phyloP scores from a whole-genome alignment of 2,113 vertebrate genomes.

The Scalopus aquaticus region DNA sequence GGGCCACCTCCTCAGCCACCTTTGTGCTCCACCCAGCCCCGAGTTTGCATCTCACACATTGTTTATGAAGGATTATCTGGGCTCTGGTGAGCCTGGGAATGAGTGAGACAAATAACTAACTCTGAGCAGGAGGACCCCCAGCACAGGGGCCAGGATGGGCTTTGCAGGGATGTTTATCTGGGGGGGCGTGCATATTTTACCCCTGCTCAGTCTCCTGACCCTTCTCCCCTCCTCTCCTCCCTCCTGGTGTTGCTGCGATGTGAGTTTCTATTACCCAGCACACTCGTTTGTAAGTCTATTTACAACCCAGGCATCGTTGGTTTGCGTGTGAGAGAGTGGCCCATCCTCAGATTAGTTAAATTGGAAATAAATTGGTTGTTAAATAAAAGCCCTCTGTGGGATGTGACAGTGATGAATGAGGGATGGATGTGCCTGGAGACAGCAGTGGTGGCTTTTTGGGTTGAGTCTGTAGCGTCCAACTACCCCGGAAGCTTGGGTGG shows the following conservation, averaged over 20 bases:
- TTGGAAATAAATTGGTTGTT: constrained; percentile 84
- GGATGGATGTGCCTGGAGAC: constrained; percentile 67
- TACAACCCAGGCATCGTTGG: constrained; percentile 48
- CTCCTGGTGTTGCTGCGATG: constrained; percentile 55
- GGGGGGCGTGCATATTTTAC: not conserved
- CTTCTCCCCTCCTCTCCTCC: not conserved
- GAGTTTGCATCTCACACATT: constrained; percentile 71
- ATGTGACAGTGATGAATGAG: constrained; percentile 80
- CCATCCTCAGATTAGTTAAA: constrained; percentile 77
- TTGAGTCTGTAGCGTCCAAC: not conserved
- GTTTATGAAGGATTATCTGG: constrained; percentile 77
- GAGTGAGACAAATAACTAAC: constrained; percentile 71
- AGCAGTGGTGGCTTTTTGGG: constrained; percentile 63
- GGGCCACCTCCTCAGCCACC: not conserved
- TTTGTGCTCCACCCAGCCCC: not conserved
- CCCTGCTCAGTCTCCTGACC: constrained; percentile 22
- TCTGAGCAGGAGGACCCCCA: constrained; percentile 21
- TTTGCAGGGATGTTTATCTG: not conserved
- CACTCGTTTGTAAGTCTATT: constrained; percentile 64
- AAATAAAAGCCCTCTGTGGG: constrained; percentile 81
- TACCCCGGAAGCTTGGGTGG: not conserved
- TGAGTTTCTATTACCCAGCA: constrained; percentile 65
- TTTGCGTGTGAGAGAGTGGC: constrained; percentile 67
- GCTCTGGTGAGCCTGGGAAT: constrained; percentile 77
- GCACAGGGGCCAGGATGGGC: not conserved